Base-by-base conservation (phyloP, 2,113 vertebrate species). In the Pangasianodon hypophthalmus region DNA sequence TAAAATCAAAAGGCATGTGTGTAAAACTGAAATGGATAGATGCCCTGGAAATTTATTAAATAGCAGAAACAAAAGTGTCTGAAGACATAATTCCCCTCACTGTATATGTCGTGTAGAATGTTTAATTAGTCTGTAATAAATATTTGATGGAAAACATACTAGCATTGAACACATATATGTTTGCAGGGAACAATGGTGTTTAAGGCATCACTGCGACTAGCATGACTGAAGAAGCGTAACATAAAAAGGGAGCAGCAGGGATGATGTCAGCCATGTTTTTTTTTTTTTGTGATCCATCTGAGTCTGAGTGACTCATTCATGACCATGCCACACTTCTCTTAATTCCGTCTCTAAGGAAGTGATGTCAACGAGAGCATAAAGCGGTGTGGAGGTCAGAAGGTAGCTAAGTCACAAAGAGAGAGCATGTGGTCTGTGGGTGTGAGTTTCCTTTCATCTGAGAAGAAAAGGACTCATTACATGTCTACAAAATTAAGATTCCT, bases 291-390 rank as follows among this genome's bases (percentile, higher is more conserved):
- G 44, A 83, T 91, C 90, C 93, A 91, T 60, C 75, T 29, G 93
- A 92, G 93, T 94, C 93, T 93, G 37, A 87, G 87, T 90, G 90
- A 84, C 84, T 84, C 86, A 84, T 69, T 75, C 79, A 81, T 86
- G 77, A 90, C 69, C 87, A 88, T 60, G 48, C 62, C 85, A 90
- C 41, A 46, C 73, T 62, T 50, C 24, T 54, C 86, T 91, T 77
- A 90, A 82, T 88, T 86, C 46, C 32, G 29, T 85, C 88, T 91
- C 88, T 89, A 85, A 80, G 88, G 87, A 58, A 67, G 64, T 89
- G 80, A 91, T 44, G 77, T 69, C 87, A 89, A 26, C 52, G 58
- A 83, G 69, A 90, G 56, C 75, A 21, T 21, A 69, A 83, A 58
- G 71, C 14, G 6, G 29, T 52, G 46, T 37, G 54, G 80, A 88